A percentile compares a stretch with the other conserved stretches of the same genome.
Evolutionary conservation across 2,113 vertebrate genomes (phyloP).

Genomic region (Lycaon pictus): DNA sequence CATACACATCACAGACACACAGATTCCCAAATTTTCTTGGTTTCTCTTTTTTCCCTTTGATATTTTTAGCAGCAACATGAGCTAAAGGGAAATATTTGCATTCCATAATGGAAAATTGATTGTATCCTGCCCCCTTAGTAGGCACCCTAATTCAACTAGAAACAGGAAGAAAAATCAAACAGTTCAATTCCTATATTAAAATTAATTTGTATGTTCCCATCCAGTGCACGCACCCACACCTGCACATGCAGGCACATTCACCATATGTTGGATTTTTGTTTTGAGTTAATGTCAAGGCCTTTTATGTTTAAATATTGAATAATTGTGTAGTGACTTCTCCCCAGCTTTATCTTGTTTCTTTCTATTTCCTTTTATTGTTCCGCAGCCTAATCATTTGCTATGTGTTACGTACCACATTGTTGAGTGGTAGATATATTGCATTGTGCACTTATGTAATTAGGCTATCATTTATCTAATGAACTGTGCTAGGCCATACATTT

Average conservation of each 20-base stretch:
- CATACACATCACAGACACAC: neutral
- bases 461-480: slow-evolving; percentile 66
- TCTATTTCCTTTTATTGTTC: slow-evolving; percentile 44
- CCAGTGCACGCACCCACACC: accelerated
- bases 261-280: slow-evolving; percentile 81
- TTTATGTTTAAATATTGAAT: slow-evolving; percentile 75
- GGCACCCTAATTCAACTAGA: neutral
- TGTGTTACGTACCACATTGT: slow-evolving; percentile 35
- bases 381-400: slow-evolving; percentile 38
- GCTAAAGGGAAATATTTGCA: neutral
- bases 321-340: slow-evolving; percentile 32
- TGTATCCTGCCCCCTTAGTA: neutral
- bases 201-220: neutral
- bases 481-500: neutral
- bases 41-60: neutral
- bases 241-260: neutral
- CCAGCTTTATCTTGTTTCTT: slow-evolving; percentile 41
- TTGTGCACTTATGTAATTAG: slow-evolving; percentile 55
- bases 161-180: neutral
- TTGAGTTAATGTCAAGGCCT: slow-evolving; percentile 76
- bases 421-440: neutral
- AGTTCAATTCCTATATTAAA: slow-evolving; percentile 7
- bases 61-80: neutral
- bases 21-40: neutral
- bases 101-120: neutral